Evolutionary conservation across 2,888 invertebrate species (phyloP).

Genomic region (Diplazon laetatorius): DNA sequence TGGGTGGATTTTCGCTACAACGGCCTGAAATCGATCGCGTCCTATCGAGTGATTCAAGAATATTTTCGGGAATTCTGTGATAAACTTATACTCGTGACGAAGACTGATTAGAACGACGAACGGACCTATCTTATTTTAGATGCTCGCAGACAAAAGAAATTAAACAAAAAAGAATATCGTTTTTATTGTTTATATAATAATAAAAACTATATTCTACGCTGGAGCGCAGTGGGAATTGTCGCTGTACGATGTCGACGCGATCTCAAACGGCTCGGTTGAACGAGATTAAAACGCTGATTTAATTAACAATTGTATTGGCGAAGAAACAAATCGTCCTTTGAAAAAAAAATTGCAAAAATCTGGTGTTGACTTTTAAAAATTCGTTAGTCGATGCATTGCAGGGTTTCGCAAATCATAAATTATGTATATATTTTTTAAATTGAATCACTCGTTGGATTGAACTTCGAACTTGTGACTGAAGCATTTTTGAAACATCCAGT

Average conservation of each 20-base stretch:
- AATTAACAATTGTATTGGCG: slow-evolving; percentile 1
- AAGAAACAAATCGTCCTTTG: slow-evolving; percentile 28
- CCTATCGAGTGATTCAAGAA: slow-evolving; percentile 33
- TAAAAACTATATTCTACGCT: neutral
- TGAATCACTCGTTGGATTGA: neutral
- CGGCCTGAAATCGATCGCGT: slow-evolving; percentile 14
- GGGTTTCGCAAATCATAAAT: neutral
- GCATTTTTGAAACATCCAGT: too few relatives aligned
- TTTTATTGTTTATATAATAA: too few relatives aligned
- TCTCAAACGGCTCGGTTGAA: slow-evolving; percentile 4
- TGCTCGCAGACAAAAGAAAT: neutral
- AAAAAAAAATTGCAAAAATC: too few relatives aligned
- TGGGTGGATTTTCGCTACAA: slow-evolving; percentile 31
- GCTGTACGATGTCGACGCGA: neutral
- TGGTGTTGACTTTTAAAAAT: slow-evolving; percentile 27
- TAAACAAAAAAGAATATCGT: slow-evolving; percentile 1
- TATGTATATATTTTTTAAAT: neutral
- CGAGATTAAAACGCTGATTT: slow-evolving; percentile 6
- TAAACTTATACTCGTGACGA: slow-evolving; percentile 54
- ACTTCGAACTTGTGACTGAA: too few relatives aligned
- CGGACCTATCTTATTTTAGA: slow-evolving; percentile 21
- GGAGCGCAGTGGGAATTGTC: neutral
- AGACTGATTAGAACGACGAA: slow-evolving; percentile 61
- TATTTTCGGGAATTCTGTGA: slow-evolving; percentile 63
- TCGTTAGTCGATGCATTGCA: neutral